Conservation (phyloP, 2,888 invertebrate species). For the Gari tellinella region DNA sequence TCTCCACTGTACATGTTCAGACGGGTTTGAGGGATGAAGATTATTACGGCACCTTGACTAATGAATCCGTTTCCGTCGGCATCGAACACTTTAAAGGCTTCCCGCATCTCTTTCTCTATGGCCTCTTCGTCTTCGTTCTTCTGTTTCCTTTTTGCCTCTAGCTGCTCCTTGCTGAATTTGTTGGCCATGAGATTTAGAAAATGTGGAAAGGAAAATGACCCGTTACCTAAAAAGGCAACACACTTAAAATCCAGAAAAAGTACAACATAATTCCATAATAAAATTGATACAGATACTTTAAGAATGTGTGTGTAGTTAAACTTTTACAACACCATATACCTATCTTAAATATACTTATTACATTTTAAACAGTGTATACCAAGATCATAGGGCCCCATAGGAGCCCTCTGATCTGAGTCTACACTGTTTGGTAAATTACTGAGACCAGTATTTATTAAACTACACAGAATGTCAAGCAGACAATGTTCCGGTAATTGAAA, state of each 20-base stretch:
- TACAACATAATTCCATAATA: neutral
- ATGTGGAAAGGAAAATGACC: conserved; percentile 37
- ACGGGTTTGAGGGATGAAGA: too few relatives aligned
- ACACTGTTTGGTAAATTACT: too few relatives aligned
- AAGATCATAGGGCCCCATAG: too few relatives aligned
- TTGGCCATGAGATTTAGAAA: conserved; percentile 43
- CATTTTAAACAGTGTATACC: too few relatives aligned
- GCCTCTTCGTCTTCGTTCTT: conserved; percentile 26
- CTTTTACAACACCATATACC: too few relatives aligned
- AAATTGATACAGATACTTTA: neutral
- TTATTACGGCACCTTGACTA: conserved; percentile 42
- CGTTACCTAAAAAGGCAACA: conserved; percentile 33
- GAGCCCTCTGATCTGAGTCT: too few relatives aligned
- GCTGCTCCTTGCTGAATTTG: conserved; percentile 15
- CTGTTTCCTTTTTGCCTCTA: conserved; percentile 4
- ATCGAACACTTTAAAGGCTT: conserved; percentile 49
- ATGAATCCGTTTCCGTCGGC: conserved; percentile 54
- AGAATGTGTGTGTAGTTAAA: too few relatives aligned
- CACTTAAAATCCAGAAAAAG: neutral
- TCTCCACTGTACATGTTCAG: too few relatives aligned
- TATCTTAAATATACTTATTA: too few relatives aligned
- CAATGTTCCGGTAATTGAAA: too few relatives aligned
- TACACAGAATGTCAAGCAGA: too few relatives aligned
- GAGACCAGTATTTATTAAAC: too few relatives aligned
- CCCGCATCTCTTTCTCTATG: conserved; percentile 44